phyloP scores from a whole-genome alignment of 1,140 invertebrate genomes.

The Panagrolaimus sp. region DNA sequence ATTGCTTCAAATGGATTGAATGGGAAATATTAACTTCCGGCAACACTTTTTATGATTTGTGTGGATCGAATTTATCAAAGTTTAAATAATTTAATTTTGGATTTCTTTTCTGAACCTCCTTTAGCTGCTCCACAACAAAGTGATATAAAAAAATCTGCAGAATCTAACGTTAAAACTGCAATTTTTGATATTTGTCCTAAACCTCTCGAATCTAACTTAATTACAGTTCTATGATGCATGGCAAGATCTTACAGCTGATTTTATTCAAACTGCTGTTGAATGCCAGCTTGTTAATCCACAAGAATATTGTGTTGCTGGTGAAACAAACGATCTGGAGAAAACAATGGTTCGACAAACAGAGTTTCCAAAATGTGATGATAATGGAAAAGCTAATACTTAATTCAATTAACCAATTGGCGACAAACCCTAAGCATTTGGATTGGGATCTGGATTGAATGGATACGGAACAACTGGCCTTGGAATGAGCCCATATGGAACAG shows the following conservation, averaged over 20 bases:
- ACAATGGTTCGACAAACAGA: not conserved
- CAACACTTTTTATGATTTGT: not conserved
- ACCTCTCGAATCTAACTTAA: not conserved
- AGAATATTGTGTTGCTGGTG: not conserved
- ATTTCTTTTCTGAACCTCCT: not conserved
- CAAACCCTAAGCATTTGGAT: no score
- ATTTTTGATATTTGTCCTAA: not conserved
- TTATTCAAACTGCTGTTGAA: not conserved
- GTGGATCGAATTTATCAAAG: not conserved
- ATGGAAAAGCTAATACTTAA: not conserved
- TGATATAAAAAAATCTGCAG: not conserved
- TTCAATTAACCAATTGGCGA: no score
- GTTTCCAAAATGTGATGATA: not conserved
- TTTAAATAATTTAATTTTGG: not conserved
- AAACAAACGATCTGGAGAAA: not conserved
- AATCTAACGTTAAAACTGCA: not conserved
- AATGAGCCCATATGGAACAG: no score
- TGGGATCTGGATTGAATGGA: no score
- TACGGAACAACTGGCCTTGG: no score
- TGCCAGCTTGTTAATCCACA: conserved; percentile 5
- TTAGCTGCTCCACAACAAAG: not conserved
- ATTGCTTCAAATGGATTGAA: not conserved
- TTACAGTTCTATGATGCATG: conserved; percentile 1
- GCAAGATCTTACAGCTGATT: not conserved
- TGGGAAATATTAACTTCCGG: not conserved